Conservation (phyloP, 1,140 invertebrate genomes). For the Condylostylus longicornis region DNA sequence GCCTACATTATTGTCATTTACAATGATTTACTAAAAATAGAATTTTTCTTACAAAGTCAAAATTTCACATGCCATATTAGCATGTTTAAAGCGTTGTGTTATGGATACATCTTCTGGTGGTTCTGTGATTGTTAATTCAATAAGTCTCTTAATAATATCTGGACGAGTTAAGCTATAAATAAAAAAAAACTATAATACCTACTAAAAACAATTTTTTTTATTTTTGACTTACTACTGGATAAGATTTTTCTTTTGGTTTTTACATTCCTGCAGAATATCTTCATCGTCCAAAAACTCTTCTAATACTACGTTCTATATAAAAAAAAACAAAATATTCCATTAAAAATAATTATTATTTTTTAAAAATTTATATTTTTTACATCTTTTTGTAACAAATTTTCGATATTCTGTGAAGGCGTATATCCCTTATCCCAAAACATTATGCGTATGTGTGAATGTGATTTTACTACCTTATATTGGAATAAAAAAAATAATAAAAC, state of each 20-base stretch:
- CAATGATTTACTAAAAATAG: too few relatives aligned
- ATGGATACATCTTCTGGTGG: slow-evolving; percentile 63
- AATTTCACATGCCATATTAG: slow-evolving; percentile 87
- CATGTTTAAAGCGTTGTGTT: slow-evolving; percentile 69
- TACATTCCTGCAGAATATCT: slow-evolving; percentile 90
- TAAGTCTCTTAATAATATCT: slow-evolving; percentile 70
- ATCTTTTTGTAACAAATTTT: slow-evolving; percentile 57
- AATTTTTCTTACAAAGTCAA: slow-evolving; percentile 53
- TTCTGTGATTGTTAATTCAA: slow-evolving; percentile 72
- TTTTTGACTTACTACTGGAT: slow-evolving; percentile 72
- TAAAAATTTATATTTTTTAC: slow-evolving; percentile 33
- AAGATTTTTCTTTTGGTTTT: slow-evolving; percentile 78
- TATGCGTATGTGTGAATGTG: slow-evolving; percentile 20
- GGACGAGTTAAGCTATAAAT: slow-evolving; percentile 58
- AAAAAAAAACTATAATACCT: background rate
- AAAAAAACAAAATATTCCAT: slow-evolving; percentile 6
- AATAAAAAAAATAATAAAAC: too few relatives aligned
- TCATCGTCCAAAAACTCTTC: slow-evolving; percentile 84
- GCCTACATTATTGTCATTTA: too few relatives aligned
- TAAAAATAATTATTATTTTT: background rate
- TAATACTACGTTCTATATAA: slow-evolving; percentile 72
- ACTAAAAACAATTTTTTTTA: background rate
- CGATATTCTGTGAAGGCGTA: slow-evolving; percentile 53
- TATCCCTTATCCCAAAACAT: slow-evolving; percentile 76
- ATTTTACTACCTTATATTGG: background rate